These are phyloP conservation scores for Turdus rufiventris DNA, from an alignment of 2,113 vertebrate species.

Conservation along the genomic window DNA sequence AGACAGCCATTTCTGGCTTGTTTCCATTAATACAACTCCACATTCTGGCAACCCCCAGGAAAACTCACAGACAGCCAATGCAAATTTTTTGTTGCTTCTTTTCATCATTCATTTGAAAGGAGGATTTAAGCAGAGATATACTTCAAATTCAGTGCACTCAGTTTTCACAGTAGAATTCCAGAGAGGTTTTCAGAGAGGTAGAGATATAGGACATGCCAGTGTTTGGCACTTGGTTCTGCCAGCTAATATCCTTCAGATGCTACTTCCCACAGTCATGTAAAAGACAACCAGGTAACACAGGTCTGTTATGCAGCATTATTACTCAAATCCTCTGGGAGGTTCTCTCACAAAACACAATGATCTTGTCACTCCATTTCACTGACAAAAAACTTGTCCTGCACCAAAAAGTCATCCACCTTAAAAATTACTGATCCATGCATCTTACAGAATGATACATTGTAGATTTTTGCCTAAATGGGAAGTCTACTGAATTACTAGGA, in stretches of 20 bases:
- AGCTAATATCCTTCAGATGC: neutral
- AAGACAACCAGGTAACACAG: neutral
- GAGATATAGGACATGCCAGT: neutral
- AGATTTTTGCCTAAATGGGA: neutral
- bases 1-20: neutral
- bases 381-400: neutral
- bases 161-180: neutral
- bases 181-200: neutral
- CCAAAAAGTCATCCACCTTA: neutral
- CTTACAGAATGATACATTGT: fast-evolving
- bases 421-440: neutral
- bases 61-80: neutral
- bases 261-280: neutral
- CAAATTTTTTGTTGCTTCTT: neutral
- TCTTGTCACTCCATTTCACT: neutral
- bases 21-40: neutral
- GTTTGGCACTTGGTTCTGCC: neutral
- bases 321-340: neutral
- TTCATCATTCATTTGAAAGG: neutral
- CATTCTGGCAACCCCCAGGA: neutral
- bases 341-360: neutral
- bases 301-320: neutral
- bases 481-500: neutral
- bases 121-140: neutral
- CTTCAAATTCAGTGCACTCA: neutral